phyloP scores from a whole-genome alignment of 2,888 invertebrate species.

The Cordylochernes scorpioides region DNA sequence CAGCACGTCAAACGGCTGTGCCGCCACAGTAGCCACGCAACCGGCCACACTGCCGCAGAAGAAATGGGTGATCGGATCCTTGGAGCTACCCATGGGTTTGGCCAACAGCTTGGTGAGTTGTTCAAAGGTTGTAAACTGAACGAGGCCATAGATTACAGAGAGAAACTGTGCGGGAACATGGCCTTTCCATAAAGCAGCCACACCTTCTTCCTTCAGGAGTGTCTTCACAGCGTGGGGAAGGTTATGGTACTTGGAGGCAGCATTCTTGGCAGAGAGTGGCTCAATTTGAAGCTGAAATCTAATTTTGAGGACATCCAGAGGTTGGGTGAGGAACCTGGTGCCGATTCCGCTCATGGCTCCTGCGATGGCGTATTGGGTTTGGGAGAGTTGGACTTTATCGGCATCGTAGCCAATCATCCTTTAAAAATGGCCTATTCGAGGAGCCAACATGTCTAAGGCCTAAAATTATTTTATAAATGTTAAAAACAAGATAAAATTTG shows the following conservation, averaged over 20 bases:
- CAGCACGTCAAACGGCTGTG: slow-evolving; percentile 77
- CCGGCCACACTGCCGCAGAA: slow-evolving; percentile 59
- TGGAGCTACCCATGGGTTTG: too few species aligned
- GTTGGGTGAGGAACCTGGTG: too few species aligned
- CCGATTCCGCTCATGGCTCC: too few species aligned
- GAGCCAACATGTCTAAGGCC: too few species aligned
- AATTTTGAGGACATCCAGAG: too few species aligned
- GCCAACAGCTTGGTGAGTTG: slow-evolving; percentile 21
- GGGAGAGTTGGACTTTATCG: too few species aligned
- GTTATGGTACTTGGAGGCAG: slow-evolving; percentile 46
- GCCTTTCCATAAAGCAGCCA: slow-evolving; percentile 77
- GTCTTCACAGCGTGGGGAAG: slow-evolving; percentile 44
- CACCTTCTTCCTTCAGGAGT: slow-evolving; percentile 59
- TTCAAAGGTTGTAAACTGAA: slow-evolving; percentile 26
- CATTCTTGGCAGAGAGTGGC: slow-evolving; percentile 33
- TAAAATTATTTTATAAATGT: too few species aligned
- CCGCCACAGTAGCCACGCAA: slow-evolving; percentile 40
- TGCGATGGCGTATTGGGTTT: too few species aligned
- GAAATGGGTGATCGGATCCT: slow-evolving; percentile 35
- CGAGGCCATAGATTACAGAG: slow-evolving; percentile 55
- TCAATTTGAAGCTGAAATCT: slow-evolving; percentile 83
- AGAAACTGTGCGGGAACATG: slow-evolving; percentile 76
- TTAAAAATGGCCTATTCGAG: too few species aligned
- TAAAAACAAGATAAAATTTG: too few species aligned
- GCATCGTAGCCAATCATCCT: too few species aligned